These are phyloP conservation scores for Grallaria varia DNA, from an alignment of 2,113 vertebrate species.

Conservation along the genomic window DNA sequence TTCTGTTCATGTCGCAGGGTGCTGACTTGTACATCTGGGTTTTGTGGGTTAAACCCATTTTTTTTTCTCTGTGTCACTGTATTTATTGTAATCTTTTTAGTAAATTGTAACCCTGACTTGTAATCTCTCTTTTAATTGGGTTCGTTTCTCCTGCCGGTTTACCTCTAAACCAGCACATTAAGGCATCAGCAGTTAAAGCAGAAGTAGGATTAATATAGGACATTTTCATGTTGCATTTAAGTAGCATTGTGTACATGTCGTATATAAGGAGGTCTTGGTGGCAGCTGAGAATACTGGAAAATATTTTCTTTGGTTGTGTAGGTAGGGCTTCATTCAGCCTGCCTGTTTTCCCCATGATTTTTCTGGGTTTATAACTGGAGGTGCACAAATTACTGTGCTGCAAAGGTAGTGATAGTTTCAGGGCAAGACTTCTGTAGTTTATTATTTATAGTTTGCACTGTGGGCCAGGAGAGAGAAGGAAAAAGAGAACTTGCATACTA, in stretches of 20 bases:
- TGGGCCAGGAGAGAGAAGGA: slow-evolving; percentile 29
- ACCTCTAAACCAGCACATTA: too few relatives aligned
- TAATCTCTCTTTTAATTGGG: too few relatives aligned
- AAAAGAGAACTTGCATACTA: slow-evolving; percentile 54
- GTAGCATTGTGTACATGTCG: not conserved
- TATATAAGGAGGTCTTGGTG: not conserved
- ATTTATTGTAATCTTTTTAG: too few relatives aligned
- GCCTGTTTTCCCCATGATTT: not conserved
- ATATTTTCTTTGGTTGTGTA: not conserved
- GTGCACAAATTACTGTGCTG: slow-evolving; percentile 33
- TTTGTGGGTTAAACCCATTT: too few relatives aligned
- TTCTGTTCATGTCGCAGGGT: too few relatives aligned
- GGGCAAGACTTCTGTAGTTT: slow-evolving; percentile 43
- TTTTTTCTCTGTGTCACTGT: too few relatives aligned
- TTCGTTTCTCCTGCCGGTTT: too few relatives aligned
- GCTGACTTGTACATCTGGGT: too few relatives aligned
- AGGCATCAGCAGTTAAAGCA: not conserved
- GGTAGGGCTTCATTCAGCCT: not conserved
- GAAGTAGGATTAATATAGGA: not conserved
- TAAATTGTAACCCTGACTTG: too few relatives aligned
- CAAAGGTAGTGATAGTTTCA: slow-evolving; percentile 26
- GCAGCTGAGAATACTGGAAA: not conserved
- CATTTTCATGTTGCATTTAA: not conserved
- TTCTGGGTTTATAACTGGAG: not conserved
- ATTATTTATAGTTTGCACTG: slow-evolving; percentile 70